Evolutionary conservation across 2,797 vertebrate species (phyloP), one percentile per base, ranked within the genome.

Genomic region (Amphiprion clarkii): DNA sequence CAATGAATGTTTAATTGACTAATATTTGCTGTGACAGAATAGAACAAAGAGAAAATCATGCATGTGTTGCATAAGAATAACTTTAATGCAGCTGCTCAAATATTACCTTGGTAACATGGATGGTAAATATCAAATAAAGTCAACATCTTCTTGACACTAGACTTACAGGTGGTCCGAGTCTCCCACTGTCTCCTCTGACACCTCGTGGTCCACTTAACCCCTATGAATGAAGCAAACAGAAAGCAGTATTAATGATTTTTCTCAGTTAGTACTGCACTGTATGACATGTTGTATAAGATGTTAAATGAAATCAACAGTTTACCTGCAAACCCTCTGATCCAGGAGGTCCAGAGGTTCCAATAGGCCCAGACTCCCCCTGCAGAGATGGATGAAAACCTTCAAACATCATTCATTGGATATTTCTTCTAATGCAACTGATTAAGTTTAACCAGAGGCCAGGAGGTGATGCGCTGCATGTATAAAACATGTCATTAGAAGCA

Each of bases 131-230:
- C 6, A 21, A 49, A 51, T 21, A 23, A 21, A 9, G 3, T 48
- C 6, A 48, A n/a, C n/a, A 49, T 4, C 19, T 23, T 52, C n/a
- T 21, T 52, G 49, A 23, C 3, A 19, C 13, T 13, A 23, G 21
- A 52, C 88, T 94, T 89, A 97, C 97, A 82, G 7, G 69, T 0
- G 79, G 79, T 10, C 96, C 96, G 0, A 76, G 80, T 5, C 88
- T 94, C 53, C 96, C 97, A 0, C 36, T 6, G 9, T 97, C 94
- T 59, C 96, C 97, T 88, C 91, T 94, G 6, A 67, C 70, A 42
- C 97, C 97, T 0, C 68, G 84, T 0, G 87, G 68, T 64, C 97
- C 96, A 27, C 56, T 16, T 1, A 87, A 71, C 27, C 97, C 97
- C 96, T 98, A 31, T 14, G 13, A 70, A 68, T 1, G 25, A 12